Base-by-base conservation (phyloP, 2,888 invertebrate species). In the Chloroclystis v-ata region DNA sequence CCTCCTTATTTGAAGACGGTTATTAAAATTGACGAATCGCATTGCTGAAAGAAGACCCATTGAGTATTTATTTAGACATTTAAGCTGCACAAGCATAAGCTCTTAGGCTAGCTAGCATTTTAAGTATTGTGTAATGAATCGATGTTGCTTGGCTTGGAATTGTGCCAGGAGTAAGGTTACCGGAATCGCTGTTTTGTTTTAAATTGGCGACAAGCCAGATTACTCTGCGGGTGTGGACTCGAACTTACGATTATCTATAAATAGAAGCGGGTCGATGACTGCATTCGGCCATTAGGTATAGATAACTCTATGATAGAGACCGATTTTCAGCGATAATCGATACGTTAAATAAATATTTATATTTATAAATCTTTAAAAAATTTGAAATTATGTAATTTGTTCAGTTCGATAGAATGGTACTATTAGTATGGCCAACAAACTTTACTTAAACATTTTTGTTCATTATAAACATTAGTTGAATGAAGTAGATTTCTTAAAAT, bases 111-210 rank as follows among this genome's bases (percentile, higher is more conserved):
- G 57, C 11, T 20, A 9, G 16, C 33, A 57, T 56, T 60, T 52
- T 52, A n/a, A 33, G 16, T 54, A 58, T 61, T 54, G 55, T 53
- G 52, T 49, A 56, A 47, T 47, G 51, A 43, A 70, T 74, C 61
- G 67, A 74, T 73, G 67, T 61, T 59, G 38, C 42, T n/a, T n/a
- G n/a, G 29, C 28, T 57, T 75, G 75, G 75, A 63, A 30, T 28
- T 41, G 28, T 56, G 72, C 75, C 75, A 75, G 66, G 56, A 48
- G 49, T 56, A 63, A 63, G 67, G 63, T 60, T 62, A 62, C 56
- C 28, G 53, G 52, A 53, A 59, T 58, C 60, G 51, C 62, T 63
- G 65, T 68, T 60, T 68, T 60, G 49, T 57, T 56, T 56, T 42
- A 40, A 57, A 47, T 47, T 72, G 75, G 74, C 61, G 30, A 12